Base-by-base conservation (phyloP, 2,113 vertebrate genomes). In the Osmerus eperlanus region DNA sequence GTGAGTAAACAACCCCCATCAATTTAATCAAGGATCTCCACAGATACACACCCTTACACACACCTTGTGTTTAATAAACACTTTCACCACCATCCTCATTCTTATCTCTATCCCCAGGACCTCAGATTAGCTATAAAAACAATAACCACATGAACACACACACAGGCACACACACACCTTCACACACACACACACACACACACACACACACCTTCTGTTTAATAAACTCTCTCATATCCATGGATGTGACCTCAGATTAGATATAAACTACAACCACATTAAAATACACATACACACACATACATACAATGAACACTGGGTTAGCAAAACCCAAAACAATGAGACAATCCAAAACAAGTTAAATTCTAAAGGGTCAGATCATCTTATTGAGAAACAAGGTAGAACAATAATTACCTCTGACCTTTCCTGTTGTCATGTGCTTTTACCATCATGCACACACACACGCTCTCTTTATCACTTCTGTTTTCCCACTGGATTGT, bases 141-240 rank as follows among this genome's bases (percentile, higher is more conserved):
- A 78, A 71, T 82, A 73, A 80, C 60, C 59, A 74, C 25, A 19
- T n/a, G 36, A 67, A 67, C 23, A 51, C 19, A 51, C 4, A 14
- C 47, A 32, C 18, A 16, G 41, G 21, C 29, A 18, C 15, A 9
- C 47, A 53, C 1, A 25, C 65, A 67, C 65, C 36, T 16, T 41
- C 19, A 72, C 25, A 65, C 61, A 64, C 61, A 21, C 29, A 52
- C n/a, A 54, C 19, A 72, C 25, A 65, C 61, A 64, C 61, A 56
- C 23, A 47, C 23, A 15, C 58, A 23, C 23, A 23, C 1, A 7
- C 32, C 7, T 4, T 36, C 32, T 36, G 32, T 36, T 36, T 47
- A 47, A 47, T 47, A 47, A 47, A 47, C 41, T 47, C 41, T 11
- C 7, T 47, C 41, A 47, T 47, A 47, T 9, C 41, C 41, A 47